Evolutionary conservation across 2,113 vertebrate genomes (phyloP).

Genomic region (Alethe castanea): DNA sequence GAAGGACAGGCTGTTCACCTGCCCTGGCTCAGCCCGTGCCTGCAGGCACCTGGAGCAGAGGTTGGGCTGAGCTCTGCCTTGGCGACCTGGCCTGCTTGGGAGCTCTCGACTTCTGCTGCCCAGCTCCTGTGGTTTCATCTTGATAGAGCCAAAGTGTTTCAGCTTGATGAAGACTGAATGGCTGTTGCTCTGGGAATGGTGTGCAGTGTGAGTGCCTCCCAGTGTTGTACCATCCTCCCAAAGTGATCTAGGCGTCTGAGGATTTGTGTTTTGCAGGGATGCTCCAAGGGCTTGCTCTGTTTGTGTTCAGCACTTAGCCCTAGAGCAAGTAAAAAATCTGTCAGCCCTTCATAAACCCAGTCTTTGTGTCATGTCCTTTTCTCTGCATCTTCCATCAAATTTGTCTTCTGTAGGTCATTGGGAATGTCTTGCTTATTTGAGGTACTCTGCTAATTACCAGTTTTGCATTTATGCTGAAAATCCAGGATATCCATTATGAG

Average conservation of each 20-base stretch:
- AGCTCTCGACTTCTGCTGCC: not conserved
- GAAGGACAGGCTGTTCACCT: accelerated
- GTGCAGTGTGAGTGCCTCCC: not conserved
- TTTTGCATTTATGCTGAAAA: not conserved
- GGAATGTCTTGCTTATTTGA: not conserved
- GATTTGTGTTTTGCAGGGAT: not conserved
- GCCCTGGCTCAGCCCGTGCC: not conserved
- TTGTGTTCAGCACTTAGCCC: not conserved
- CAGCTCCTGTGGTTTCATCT: not conserved
- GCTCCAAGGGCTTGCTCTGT: not conserved
- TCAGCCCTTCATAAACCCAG: not conserved
- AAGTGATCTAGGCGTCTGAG: not conserved
- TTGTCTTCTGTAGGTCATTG: not conserved
- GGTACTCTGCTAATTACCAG: not conserved
- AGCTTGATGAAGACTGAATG: not conserved
- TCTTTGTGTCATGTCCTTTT: not conserved
- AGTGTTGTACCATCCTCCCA: not conserved
- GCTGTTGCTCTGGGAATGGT: not conserved
- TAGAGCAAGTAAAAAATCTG: not conserved
- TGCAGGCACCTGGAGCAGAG: not conserved
- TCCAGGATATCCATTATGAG: not conserved
- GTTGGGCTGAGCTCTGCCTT: not conserved
- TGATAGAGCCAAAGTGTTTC: not conserved
- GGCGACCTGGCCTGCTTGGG: not conserved
- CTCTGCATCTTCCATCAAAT: not conserved